A percentile compares a stretch with the other conserved stretches of the same genome.
Conservation (phyloP, 2,113 vertebrate species). For the Rana temporaria region DNA sequence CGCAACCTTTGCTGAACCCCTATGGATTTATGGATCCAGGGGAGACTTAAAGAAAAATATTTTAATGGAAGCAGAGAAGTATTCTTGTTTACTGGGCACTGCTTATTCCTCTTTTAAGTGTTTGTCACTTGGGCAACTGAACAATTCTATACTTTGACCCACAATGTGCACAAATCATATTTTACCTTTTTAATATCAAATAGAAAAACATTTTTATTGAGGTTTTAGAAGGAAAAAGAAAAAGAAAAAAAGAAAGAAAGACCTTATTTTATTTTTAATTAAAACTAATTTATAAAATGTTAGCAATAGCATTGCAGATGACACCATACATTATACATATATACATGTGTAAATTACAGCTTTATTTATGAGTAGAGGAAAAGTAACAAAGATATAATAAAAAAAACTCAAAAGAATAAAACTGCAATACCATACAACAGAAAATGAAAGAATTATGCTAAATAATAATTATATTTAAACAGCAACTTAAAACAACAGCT, state of each 20-base stretch:
- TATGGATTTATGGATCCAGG: constrained; percentile 63
- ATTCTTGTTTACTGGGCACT: constrained; percentile 60
- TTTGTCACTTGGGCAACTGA: not conserved
- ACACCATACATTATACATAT: too few species aligned
- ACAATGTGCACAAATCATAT: not conserved
- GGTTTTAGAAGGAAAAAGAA: not conserved
- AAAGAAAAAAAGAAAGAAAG: not conserved
- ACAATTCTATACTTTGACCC: not conserved
- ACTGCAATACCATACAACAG: too few species aligned
- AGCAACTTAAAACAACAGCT: too few species aligned
- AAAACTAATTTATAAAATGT: not conserved
- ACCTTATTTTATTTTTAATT: not conserved
- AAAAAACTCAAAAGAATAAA: too few species aligned
- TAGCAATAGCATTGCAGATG: too few species aligned
- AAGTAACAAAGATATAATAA: too few species aligned
- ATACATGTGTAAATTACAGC: too few species aligned
- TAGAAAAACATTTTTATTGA: not conserved
- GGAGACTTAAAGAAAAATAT: constrained; percentile 55
- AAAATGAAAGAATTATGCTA: too few species aligned
- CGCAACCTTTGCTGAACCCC: constrained; percentile 62
- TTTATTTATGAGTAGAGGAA: too few species aligned
- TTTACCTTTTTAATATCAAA: not conserved
- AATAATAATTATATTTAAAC: too few species aligned
- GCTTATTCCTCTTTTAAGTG: constrained; percentile 31
- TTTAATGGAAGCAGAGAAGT: constrained; percentile 43